Evolutionary conservation across 2,888 invertebrate species (phyloP).

Genomic region (Nezara viridula): DNA sequence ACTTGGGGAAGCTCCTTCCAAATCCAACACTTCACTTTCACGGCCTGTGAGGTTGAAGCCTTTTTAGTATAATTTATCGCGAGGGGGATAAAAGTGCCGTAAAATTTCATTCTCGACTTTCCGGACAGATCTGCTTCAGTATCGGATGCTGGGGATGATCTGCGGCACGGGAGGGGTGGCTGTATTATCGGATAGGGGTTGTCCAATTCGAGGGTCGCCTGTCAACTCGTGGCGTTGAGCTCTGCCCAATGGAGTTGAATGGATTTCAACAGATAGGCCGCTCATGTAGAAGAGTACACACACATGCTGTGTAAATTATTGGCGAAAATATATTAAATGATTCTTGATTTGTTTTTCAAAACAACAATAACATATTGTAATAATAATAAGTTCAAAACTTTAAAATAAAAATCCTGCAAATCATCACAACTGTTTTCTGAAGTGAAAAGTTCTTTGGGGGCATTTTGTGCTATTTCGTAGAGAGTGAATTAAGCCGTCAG

Average conservation of each 20-base stretch:
- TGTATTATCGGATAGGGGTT: slow-evolving; percentile 29
- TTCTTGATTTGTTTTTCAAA: too few species aligned
- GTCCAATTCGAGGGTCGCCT: slow-evolving; percentile 19
- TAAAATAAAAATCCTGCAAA: too few species aligned
- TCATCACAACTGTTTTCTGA: too few species aligned
- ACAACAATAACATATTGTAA: too few species aligned
- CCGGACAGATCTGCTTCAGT: slow-evolving; percentile 27
- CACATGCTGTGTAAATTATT: not conserved
- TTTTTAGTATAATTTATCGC: slow-evolving; percentile 47
- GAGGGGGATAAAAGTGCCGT: not conserved
- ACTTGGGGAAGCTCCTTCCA: slow-evolving; percentile 12
- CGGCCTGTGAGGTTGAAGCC: slow-evolving; percentile 8
- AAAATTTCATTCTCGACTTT: slow-evolving; percentile 46
- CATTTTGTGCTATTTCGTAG: too few species aligned
- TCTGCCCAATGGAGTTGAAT: slow-evolving; percentile 4
- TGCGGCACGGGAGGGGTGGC: not conserved
- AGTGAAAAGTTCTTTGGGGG: too few species aligned
- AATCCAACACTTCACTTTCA: slow-evolving; percentile 18
- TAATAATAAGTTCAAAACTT: too few species aligned
- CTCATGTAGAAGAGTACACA: not conserved
- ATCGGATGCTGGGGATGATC: slow-evolving; percentile 20
- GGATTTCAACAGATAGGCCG: slow-evolving; percentile 20
- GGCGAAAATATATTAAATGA: too few species aligned
- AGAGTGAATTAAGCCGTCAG: too few species aligned
- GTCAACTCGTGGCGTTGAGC: slow-evolving; percentile 13